Percentiles rank a stretch among this genome's conserved stretches.
phyloP scores from a whole-genome alignment of 2,113 vertebrate species.

The Smithornis capensis region DNA sequence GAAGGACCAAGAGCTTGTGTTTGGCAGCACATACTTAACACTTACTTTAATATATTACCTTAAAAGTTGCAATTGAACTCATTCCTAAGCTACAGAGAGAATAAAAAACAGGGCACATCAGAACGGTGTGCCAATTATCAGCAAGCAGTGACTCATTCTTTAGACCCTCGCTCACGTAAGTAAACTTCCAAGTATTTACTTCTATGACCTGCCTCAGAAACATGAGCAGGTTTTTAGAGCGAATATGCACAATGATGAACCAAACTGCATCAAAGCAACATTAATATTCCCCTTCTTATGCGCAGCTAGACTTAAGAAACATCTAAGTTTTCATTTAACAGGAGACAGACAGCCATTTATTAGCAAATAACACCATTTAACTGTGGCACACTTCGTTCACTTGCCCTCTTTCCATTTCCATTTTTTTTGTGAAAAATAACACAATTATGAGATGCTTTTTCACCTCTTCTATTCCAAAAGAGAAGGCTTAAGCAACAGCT shows the following conservation, averaged over 20 bases:
- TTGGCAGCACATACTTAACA: not conserved
- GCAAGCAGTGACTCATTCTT: not conserved
- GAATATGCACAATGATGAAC: not conserved
- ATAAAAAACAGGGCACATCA: not conserved
- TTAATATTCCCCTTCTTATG: not conserved
- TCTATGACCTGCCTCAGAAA: not conserved
- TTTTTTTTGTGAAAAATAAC: not conserved
- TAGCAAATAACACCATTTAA: not conserved
- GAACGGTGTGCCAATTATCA: not conserved
- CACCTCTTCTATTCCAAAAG: not conserved
- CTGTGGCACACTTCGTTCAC: accelerated
- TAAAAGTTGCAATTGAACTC: not conserved
- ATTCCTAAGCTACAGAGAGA: not conserved
- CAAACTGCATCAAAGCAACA: not conserved
- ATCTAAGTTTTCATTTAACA: not conserved
- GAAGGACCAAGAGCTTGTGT: not conserved
- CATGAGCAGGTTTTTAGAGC: not conserved
- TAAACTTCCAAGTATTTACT: not conserved
- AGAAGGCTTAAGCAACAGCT: not conserved
- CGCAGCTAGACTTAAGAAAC: not conserved
- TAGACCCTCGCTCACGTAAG: not conserved
- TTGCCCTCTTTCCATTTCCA: not conserved
- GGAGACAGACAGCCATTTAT: not conserved
- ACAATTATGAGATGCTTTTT: not conserved
- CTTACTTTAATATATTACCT: not conserved